Evolutionary conservation across 2,888 invertebrate genomes (phyloP), one percentile per base, ranked within the genome.

Genomic region (Rhamphomyia laevipes): DNA sequence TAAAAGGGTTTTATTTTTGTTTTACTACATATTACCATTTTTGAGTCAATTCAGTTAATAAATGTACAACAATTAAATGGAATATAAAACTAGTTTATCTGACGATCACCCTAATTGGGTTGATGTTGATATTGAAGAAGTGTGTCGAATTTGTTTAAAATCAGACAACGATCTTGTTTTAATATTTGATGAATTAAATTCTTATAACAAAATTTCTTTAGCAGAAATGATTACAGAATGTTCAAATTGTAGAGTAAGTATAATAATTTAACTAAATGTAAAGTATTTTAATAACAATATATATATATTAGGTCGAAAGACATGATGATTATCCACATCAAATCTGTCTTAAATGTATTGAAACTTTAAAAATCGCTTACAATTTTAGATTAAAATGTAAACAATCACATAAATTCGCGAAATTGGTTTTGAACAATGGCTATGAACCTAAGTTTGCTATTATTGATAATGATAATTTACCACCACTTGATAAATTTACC

Each of bases 111-210:
- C 40, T 5, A 40, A 40, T 40, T 40, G 17, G 48, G 21, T 47
- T 1, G 46, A 50, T 18, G 49, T 61, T 21, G 62, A 66, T 51
- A 53, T 61, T 15, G 59, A 63, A 18, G 60, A 60, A 48, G 57
- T 69, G 40, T 70, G 70, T 45, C 64, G 70, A 17, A 63, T 67
- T 37, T 70, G 70, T 52, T 56, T 70, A 51, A 55, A 61, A 43
- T 56, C 56, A 16, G 59, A 60, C 35, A 45, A 52, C 13, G 60
- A 64, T 18, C 51, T 63, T 31, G 61, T 59, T 47, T 58, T 63
- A 7, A 63, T 67, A 46, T 68, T 62, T 47, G 61, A 65, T 31
- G 62, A 66, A 23, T 53, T 58, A 35, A 59, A 62, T 45, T 54
- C 57, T 18, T 56, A 61, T 43, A 58, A 58, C 35, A 57, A 55